phyloP scores from a whole-genome alignment of 2,797 vertebrate genomes.

The Lepidocolaptes lacrymiger region DNA sequence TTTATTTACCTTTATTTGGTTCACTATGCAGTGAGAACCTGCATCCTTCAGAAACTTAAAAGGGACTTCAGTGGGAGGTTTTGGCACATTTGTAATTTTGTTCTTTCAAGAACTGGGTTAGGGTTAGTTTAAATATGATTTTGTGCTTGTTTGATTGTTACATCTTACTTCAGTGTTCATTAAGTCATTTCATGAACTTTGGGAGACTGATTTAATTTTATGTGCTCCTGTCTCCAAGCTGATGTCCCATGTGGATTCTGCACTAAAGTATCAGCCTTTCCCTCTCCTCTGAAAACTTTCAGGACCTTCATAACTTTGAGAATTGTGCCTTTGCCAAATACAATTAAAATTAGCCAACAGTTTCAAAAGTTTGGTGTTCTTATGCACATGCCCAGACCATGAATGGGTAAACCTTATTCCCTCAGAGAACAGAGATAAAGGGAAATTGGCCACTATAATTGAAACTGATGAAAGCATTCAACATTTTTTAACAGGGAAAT shows the following conservation, averaged over 20 bases:
- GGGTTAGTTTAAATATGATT: not conserved
- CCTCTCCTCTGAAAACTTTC: not conserved
- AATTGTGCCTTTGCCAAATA: not conserved
- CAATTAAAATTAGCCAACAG: not conserved
- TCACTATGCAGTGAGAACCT: not conserved
- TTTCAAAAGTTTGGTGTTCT: not conserved
- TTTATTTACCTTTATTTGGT: not conserved
- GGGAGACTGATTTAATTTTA: not conserved
- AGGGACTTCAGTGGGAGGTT: not conserved
- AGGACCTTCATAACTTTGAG: not conserved
- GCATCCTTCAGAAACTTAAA: not conserved
- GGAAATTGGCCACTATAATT: not conserved
- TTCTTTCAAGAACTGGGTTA: not conserved
- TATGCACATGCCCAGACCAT: not conserved
- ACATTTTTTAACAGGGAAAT: not conserved
- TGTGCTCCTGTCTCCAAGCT: not conserved
- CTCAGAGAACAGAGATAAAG: not conserved
- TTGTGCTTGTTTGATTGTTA: not conserved
- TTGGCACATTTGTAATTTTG: not conserved
- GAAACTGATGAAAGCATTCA: not conserved
- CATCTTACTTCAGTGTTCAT: not conserved
- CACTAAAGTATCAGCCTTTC: not conserved
- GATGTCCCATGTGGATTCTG: not conserved
- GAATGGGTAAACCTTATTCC: constrained; percentile 6
- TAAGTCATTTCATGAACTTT: not conserved